These are phyloP conservation scores for Nemoura dubitans DNA, from an alignment of 2,888 invertebrate species.

Conservation along the genomic window DNA sequence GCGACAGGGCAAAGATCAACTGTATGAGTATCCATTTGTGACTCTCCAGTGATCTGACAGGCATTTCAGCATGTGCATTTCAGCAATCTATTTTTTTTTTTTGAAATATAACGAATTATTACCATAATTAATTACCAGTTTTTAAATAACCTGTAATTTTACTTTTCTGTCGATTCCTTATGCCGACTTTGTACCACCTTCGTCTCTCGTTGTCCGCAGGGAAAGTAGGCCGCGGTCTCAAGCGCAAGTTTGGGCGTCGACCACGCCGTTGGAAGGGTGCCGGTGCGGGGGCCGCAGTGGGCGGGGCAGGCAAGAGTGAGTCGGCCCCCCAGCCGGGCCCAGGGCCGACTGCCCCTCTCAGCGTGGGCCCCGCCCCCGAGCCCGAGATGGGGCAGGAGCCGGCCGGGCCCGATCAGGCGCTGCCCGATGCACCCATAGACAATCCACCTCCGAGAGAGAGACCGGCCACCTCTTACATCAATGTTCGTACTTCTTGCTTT, in stretches of 20 bases:
- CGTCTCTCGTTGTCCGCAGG: no score
- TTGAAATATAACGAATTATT: no score
- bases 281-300: not conserved
- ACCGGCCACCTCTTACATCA: conserved; percentile 71
- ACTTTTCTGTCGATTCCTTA: no score
- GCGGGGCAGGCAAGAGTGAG: not conserved
- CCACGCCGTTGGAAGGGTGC: not conserved
- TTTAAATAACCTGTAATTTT: no score
- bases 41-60: no score
- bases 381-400: conserved; percentile 67
- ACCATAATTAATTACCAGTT: no score
- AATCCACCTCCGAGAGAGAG: conserved; percentile 64
- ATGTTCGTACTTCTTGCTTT: conserved; percentile 59
- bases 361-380: conserved; percentile 56
- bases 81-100: no score
- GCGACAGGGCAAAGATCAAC: no score
- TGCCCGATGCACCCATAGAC: conserved; percentile 58
- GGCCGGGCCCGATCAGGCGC: conserved; percentile 65
- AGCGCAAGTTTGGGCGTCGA: conserved; percentile 58
- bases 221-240: conserved; percentile 61
- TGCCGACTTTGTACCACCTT: no score
- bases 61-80: no score
- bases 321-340: not conserved
- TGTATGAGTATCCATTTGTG: no score
- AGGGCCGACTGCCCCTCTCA: conserved; percentile 49